These are phyloP conservation scores for Notothenia rossii DNA, from an alignment of 2,113 vertebrate species.

Conservation along the genomic window DNA sequence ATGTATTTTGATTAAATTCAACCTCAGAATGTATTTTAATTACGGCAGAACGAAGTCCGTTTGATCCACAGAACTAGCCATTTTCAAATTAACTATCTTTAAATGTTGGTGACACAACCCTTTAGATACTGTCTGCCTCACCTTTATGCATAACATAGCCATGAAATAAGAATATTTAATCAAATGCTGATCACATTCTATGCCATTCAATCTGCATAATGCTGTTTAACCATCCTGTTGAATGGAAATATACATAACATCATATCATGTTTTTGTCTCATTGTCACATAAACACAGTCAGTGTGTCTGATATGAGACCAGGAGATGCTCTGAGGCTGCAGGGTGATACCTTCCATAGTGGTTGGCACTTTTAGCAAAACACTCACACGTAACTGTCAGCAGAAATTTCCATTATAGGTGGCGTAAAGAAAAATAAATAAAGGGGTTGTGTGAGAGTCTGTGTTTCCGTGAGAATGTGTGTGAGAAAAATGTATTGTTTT, in stretches of 20 bases:
- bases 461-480: conserved; percentile 16
- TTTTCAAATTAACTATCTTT: neutral
- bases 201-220: neutral
- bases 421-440: conserved; percentile 16
- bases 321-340: conserved; percentile 31
- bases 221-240: neutral
- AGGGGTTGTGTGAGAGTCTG: neutral
- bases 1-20: neutral
- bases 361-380: conserved; percentile 21
- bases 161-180: neutral
- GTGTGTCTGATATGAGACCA: conserved; percentile 41
- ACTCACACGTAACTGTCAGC: conserved; percentile 15
- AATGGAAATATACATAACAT: neutral
- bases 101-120: neutral
- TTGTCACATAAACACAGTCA: conserved; percentile 7
- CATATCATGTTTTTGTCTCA: too few relatives aligned
- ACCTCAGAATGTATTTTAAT: neutral
- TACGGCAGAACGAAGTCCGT: neutral
- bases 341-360: conserved; percentile 23
- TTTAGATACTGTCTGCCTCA: neutral
- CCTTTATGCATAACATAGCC: neutral
- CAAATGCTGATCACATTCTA: too few relatives aligned
- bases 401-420: conserved; percentile 39
- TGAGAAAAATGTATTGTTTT: conserved; percentile 22
- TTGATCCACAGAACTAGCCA: neutral